Conservation (phyloP, 2,113 vertebrate genomes). For the Phocoena phocoena region DNA sequence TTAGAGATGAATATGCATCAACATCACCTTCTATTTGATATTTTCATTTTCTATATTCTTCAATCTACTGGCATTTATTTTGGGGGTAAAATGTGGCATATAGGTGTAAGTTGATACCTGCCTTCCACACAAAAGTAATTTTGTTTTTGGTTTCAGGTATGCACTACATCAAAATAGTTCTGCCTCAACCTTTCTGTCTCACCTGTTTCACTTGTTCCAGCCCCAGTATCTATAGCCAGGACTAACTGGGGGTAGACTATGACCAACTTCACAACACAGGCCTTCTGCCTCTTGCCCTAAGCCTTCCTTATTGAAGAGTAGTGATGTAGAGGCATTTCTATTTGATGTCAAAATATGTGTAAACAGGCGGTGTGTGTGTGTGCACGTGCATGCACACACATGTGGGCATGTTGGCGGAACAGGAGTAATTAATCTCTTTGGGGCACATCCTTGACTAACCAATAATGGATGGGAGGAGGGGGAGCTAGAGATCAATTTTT, state of each 20-base stretch:
- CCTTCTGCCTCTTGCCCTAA: neutral
- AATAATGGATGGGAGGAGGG: neutral
- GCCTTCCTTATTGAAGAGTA: neutral
- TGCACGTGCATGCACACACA: neutral
- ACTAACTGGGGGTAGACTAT: neutral
- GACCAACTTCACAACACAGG: neutral
- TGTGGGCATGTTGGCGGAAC: neutral
- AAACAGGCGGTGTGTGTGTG: neutral
- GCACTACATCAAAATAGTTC: neutral
- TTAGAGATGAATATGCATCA: neutral
- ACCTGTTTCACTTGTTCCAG: neutral
- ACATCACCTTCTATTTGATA: neutral
- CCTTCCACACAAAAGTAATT: neutral
- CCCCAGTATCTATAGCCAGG: neutral
- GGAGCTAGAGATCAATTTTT: neutral
- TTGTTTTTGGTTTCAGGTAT: neutral
- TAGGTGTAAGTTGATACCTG: neutral
- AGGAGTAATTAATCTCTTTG: neutral
- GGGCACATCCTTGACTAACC: neutral
- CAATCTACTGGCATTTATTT: neutral
- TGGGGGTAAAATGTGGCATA: neutral
- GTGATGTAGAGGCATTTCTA: neutral
- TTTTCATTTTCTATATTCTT: neutral
- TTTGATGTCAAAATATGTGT: neutral
- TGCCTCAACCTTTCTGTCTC: neutral